These are phyloP conservation scores for Nothobranchius kuhntae DNA, from an alignment of 2,113 vertebrate species.

Conservation along the genomic window DNA sequence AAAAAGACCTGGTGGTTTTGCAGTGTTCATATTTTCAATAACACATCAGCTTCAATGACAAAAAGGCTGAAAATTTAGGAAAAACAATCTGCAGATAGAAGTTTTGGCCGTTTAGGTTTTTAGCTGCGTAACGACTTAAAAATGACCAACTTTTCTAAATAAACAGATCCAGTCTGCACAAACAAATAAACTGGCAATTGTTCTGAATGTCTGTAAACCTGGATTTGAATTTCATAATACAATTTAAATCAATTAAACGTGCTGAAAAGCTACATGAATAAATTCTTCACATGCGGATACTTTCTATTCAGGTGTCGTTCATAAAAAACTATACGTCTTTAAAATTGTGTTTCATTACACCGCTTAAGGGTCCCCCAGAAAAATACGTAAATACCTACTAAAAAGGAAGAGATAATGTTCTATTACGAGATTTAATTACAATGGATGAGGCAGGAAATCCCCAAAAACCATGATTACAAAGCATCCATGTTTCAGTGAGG, in stretches of 20 bases:
- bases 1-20: slow-evolving; percentile 8
- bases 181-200: neutral
- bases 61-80: neutral
- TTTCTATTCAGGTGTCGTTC: slow-evolving; percentile 7
- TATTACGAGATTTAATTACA: slow-evolving; percentile 24
- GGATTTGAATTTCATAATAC: slow-evolving; percentile 8
- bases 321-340: slow-evolving; percentile 16
- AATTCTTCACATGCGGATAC: too few relatives aligned
- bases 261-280: neutral
- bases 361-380: slow-evolving; percentile 9
- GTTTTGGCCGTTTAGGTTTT: too few relatives aligned
- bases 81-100: neutral
- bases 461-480: slow-evolving; percentile 25
- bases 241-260: neutral
- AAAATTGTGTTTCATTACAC: slow-evolving; percentile 12
- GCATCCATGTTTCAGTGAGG: slow-evolving; percentile 19
- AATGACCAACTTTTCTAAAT: too few relatives aligned
- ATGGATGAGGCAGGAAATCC: slow-evolving; percentile 37
- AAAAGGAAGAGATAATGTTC: slow-evolving; percentile 23
- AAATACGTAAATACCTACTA: slow-evolving; percentile 24
- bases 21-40: neutral
- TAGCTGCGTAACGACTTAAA: too few relatives aligned
- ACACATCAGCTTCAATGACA: neutral
- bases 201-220: neutral
- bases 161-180: too few relatives aligned